Conservation (phyloP, 2,888 invertebrate species). For the Apoda limacodes region DNA sequence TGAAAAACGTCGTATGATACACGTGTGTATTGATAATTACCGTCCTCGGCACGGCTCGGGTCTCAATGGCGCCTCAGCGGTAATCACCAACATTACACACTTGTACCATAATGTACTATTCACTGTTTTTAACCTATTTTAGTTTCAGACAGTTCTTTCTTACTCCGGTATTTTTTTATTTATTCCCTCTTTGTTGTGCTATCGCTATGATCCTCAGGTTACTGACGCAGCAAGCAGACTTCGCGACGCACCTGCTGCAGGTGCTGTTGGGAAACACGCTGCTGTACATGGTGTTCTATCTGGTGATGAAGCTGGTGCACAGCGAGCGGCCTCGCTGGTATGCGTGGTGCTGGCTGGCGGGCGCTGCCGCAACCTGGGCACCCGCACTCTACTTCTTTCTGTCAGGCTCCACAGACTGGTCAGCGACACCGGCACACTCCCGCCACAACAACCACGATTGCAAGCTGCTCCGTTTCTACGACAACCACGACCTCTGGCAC, state of each 20-base stretch:
- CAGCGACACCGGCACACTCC: conserved; percentile 77
- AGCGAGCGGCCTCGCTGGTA: conserved; percentile 73
- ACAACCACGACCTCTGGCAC: conserved; percentile 91
- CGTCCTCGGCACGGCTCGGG: no score
- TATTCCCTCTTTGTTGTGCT: no score
- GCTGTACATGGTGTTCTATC: conserved; percentile 85
- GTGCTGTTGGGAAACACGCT: conserved; percentile 87
- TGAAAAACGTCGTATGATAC: no score
- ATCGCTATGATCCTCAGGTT: no score
- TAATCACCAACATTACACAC: no score
- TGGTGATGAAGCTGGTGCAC: conserved; percentile 84
- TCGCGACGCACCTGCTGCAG: conserved; percentile 82
- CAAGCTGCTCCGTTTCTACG: conserved; percentile 79
- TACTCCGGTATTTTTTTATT: no score
- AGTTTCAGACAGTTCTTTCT: no score
- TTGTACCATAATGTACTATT: no score
- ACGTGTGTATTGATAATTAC: no score
- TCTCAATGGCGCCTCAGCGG: no score
- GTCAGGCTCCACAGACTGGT: conserved; percentile 38
- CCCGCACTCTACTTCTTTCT: conserved; percentile 73
- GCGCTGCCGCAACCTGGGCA: conserved; percentile 75
- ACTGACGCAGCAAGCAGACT: conserved; percentile 73
- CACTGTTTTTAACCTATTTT: no score
- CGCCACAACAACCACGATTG: conserved; percentile 64
- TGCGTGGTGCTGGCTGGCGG: conserved; percentile 73